Base-by-base conservation (phyloP, 2,888 invertebrate genomes). In the Thumatha senex region DNA sequence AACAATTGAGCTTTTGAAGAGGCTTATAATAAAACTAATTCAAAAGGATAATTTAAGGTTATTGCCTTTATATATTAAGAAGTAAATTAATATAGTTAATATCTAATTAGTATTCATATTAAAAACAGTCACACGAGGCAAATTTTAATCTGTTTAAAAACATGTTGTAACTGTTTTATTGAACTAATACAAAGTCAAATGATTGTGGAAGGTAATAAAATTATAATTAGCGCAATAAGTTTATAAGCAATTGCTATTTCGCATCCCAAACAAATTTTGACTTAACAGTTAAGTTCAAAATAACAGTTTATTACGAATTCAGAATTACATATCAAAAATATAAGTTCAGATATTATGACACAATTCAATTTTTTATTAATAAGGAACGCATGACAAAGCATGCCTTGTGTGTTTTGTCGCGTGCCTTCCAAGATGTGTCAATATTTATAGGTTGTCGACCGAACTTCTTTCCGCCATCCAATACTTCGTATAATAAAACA, bases 391-490 rank as follows among this genome's bases (percentile, higher is more conserved):
- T 63, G 68, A 70, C 56, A 67, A 61, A 61, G 70, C 71, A 69
- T 52, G 69, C 58, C 59, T 55, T 80, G 76, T 86, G 72, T 83
- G 60, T 70, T 78, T 74, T 84, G 76, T 76, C 76, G 74, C 80
- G 76, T 84, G 74, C 82, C 81, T 74, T 67, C 58, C 65, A 72
- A 79, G 82, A 82, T 81, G 80, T 82, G 84, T 87, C 82, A 89
- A 89, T 87, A 88, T 88, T 87, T 76, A 78, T 74, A 78, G 87
- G 85, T 86, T 76, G 72, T 75, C 75, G 87, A 86, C 82, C 86
- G 63, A 63, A 72, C 73, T 79, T 78, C 76, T 75, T 76, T 76
- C 69, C 67, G 62, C 31, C 3, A 31, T 63, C 55, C 51, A 65
- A 63, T 57, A 58, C 63, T 67, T 69, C 48, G 44, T 67, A 73